Evolutionary conservation across 2,888 invertebrate species (phyloP).

Genomic region (Stenurella melanura): DNA sequence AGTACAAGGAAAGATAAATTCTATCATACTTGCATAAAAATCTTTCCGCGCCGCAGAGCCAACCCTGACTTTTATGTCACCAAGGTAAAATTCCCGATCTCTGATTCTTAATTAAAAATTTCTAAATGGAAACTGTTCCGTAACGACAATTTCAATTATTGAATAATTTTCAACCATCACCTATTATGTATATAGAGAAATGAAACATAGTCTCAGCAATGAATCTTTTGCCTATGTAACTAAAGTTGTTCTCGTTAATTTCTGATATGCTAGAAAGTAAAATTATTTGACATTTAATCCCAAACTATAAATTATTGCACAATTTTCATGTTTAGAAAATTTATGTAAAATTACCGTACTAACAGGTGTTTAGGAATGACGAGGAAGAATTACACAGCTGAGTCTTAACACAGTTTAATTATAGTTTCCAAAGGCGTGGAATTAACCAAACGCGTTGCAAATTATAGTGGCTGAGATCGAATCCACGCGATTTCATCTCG

Average conservation of each 20-base stretch:
- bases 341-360: slow-evolving; percentile 13
- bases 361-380: slow-evolving; percentile 49
- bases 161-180: too few species aligned
- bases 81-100: too few species aligned
- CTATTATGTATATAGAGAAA: too few species aligned
- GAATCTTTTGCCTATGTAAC: background rate
- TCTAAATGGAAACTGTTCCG: too few species aligned
- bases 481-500: slow-evolving; percentile 67
- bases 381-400: slow-evolving; percentile 53
- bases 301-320: slow-evolving; percentile 8
- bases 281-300: background rate
- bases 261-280: background rate
- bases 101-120: too few species aligned
- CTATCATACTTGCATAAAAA: too few species aligned
- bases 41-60: too few species aligned
- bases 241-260: background rate
- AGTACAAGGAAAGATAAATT: too few species aligned
- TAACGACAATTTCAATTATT: too few species aligned
- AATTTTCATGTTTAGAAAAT: slow-evolving; percentile 19
- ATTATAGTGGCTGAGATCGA: slow-evolving; percentile 66
- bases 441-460: slow-evolving; percentile 59
- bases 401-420: slow-evolving; percentile 63
- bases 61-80: too few species aligned
- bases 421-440: slow-evolving; percentile 65
- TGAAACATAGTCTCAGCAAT: background rate